phyloP scores from a whole-genome alignment of 1,140 invertebrate genomes.

The Cyclargus thomasi region DNA sequence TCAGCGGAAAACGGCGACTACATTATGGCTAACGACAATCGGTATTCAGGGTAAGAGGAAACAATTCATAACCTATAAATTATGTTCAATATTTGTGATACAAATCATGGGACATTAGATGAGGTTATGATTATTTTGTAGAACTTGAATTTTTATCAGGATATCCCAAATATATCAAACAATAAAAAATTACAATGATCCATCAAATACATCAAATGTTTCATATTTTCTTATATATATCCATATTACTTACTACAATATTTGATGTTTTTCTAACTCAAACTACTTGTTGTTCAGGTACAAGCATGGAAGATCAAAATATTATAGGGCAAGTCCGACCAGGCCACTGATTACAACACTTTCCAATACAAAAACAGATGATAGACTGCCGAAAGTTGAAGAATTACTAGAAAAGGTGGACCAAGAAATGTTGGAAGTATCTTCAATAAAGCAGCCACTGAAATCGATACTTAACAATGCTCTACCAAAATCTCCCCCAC shows the following conservation, averaged over 20 bases:
- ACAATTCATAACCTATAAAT: conserved; percentile 37
- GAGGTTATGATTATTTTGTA: too few species aligned
- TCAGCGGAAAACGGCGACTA: conserved; percentile 61
- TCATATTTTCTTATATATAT: too few species aligned
- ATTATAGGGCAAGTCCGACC: conserved; percentile 53
- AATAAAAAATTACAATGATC: too few species aligned
- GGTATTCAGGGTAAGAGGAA: conserved; percentile 51
- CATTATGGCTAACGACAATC: conserved; percentile 58
- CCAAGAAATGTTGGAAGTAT: conserved; percentile 61
- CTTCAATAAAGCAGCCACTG: conserved; percentile 55
- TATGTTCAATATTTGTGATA: too few species aligned
- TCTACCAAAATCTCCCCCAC: conserved; percentile 51
- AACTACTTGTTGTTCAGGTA: conserved; percentile 39
- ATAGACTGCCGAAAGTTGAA: conserved; percentile 66
- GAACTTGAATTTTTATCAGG: too few species aligned
- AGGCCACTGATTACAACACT: conserved; percentile 57
- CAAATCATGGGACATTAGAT: too few species aligned
- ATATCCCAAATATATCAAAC: too few species aligned
- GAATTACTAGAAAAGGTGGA: conserved; percentile 64
- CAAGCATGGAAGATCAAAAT: conserved; percentile 59
- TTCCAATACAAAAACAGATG: conserved; percentile 59
- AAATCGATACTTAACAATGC: conserved; percentile 70
- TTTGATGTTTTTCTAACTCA: background rate
- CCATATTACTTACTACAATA: too few species aligned
- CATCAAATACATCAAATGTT: too few species aligned